Evolutionary conservation across 2,797 vertebrate genomes (phyloP).

Genomic region (Aulostomus chinensis): DNA sequence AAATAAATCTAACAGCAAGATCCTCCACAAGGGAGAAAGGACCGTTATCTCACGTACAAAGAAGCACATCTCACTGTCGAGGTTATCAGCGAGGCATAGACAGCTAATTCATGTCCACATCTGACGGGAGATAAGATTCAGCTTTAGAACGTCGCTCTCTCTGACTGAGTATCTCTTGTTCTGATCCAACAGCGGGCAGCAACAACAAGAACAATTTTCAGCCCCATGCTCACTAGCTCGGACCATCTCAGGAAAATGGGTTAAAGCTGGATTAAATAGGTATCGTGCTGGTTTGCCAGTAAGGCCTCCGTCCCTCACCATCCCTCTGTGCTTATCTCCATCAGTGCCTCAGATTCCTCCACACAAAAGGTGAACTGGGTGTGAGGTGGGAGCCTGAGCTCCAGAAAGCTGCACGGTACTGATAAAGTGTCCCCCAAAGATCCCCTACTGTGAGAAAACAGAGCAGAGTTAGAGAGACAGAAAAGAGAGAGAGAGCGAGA

Average conservation of each 20-base stretch:
- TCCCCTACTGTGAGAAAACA: constrained; percentile 62
- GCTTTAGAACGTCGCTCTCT: constrained; percentile 26
- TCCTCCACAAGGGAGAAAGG: constrained; percentile 14
- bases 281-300: constrained; percentile 42
- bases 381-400: constrained; percentile 11
- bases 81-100: constrained; percentile 59
- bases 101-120: constrained; percentile 54
- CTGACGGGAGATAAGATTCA: constrained; percentile 47
- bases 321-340: constrained; percentile 60
- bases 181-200: constrained; percentile 9
- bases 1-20: neutral
- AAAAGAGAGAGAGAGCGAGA: too few relatives aligned
- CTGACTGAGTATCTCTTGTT: constrained; percentile 38
- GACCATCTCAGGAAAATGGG: constrained; percentile 41
- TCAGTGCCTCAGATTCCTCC: constrained; percentile 66
- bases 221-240: constrained; percentile 16
- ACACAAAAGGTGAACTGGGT: constrained; percentile 48
- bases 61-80: constrained; percentile 51
- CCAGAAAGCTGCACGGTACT: constrained; percentile 65
- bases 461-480: too few relatives aligned
- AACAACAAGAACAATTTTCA: constrained; percentile 9
- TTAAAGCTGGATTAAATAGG: constrained; percentile 68
- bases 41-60: constrained; percentile 51
- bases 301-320: constrained; percentile 58
- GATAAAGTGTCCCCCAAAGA: constrained; percentile 78